Evolutionary conservation across 2,888 invertebrate genomes (phyloP).

Genomic region (Apodemia hepburni): DNA sequence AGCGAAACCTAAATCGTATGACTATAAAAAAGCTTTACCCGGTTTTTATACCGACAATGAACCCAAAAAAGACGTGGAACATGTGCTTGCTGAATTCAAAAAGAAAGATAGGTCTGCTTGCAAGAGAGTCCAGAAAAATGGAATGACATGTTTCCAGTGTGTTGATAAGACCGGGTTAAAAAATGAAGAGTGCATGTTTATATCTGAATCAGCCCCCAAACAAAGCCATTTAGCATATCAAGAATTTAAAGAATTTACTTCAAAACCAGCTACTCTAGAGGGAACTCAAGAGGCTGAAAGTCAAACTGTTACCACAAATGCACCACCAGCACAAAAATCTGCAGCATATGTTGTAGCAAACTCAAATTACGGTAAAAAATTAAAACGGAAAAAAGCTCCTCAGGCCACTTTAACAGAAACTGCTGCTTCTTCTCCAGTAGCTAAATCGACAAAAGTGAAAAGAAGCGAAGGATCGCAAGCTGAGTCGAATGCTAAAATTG

Average conservation of each 20-base stretch:
- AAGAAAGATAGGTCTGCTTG: slow-evolving; percentile 86
- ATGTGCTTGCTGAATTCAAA: slow-evolving; percentile 86
- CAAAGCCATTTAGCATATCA: slow-evolving; percentile 84
- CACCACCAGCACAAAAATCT: slow-evolving; percentile 54
- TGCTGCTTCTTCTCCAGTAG: slow-evolving; percentile 47
- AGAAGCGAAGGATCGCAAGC: slow-evolving; percentile 56
- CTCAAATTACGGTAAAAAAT: slow-evolving; percentile 57
- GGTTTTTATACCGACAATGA: slow-evolving; percentile 76
- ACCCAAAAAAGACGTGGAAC: slow-evolving; percentile 84
- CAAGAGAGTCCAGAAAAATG: slow-evolving; percentile 85
- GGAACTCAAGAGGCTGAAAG: slow-evolving; percentile 62
- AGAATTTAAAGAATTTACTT: slow-evolving; percentile 82
- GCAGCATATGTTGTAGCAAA: slow-evolving; percentile 62
- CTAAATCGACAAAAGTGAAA: slow-evolving; percentile 44
- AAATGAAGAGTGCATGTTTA: slow-evolving; percentile 90
- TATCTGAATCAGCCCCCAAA: slow-evolving; percentile 84
- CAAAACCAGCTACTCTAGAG: slow-evolving; percentile 60
- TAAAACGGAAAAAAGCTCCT: slow-evolving; percentile 64
- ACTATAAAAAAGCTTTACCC: slow-evolving; percentile 69
- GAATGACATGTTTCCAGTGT: slow-evolving; percentile 89
- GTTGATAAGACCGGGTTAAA: slow-evolving; percentile 84
- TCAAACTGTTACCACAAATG: slow-evolving; percentile 58
- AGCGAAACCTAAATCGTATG: slow-evolving; percentile 55
- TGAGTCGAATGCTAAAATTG: slow-evolving; percentile 50
- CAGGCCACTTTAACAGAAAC: slow-evolving; percentile 38